Base-by-base conservation (phyloP, 2,888 invertebrate species). In the Fabriciana adippe region DNA sequence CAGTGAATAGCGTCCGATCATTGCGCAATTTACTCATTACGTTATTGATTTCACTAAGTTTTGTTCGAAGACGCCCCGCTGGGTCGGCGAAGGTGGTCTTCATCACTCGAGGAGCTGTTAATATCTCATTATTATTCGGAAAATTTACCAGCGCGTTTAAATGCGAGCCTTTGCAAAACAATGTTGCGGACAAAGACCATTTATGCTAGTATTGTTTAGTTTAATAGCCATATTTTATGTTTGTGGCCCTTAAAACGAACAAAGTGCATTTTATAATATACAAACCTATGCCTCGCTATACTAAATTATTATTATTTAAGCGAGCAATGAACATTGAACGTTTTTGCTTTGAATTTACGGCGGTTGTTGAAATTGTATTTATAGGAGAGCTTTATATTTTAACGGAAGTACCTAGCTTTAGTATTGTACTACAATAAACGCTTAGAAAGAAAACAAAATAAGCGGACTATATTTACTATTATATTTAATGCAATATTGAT, bases 21-120 rank as follows among this genome's bases (percentile, higher is more conserved):
- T 90, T 90, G 87, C 86, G 90, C 86, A 90, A 90, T 88, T 87
- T 81, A 80, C 85, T 90, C 90, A 91, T 91, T 90, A 89, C 86
- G 82, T 86, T 89, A 90, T 90, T 89, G 89, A 89, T 90, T 90
- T 89, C 89, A 85, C 84, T 78, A 77, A 83, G 86, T 87, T 87
- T 83, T 83, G 86, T 85, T 80, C 81, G 84, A 75, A 77, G 87
- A 79, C 83, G 72, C 80, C 91, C 90, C 84, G 86, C 86, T 83
- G 88, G 26, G 83, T 83, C 88, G 18, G 83, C 71, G 70, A 74
- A 74, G 76, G 78, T 76, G 79, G 77, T 77, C 78, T 72, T 75
- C 76, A 74, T 75, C 75, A 76, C 78, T 73, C 64, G 63, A 72
- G 64, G 68, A 73, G 72, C 75, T 72, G 72, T 74, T 74, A 73